A percentile compares a stretch with the other conserved stretches of the same genome.
These are phyloP conservation scores for Pedionomus torquatus DNA, from an alignment of 2,113 vertebrate genomes.

Conservation along the genomic window DNA sequence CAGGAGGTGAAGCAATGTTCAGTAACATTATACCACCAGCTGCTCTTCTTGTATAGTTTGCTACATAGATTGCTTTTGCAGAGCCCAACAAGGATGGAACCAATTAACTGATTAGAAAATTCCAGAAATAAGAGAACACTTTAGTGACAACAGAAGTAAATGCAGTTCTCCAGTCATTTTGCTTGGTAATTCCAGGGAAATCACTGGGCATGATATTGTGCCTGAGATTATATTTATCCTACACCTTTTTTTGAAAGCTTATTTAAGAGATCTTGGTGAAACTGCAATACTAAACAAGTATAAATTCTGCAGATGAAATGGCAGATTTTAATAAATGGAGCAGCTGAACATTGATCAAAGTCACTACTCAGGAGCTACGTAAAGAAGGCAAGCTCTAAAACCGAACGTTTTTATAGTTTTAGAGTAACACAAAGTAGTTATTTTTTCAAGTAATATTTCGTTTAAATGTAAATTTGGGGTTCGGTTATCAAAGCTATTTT, in stretches of 20 bases:
- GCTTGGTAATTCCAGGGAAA: not conserved
- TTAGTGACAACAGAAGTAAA: conserved; percentile 28
- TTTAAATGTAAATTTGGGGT: conserved; percentile 73
- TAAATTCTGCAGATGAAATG: conserved; percentile 8
- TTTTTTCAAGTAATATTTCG: conserved; percentile 34
- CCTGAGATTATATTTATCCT: not conserved
- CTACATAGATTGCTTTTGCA: conserved; percentile 33
- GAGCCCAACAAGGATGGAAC: conserved; percentile 48
- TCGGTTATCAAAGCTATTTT: conserved; percentile 60
- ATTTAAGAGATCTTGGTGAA: not conserved
- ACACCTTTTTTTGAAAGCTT: not conserved
- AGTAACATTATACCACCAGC: conserved; percentile 36
- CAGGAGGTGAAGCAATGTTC: conserved; percentile 15
- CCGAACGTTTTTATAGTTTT: conserved; percentile 22
- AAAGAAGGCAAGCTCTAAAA: conserved; percentile 34
- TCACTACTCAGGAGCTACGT: conserved; percentile 28
- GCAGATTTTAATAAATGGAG: not conserved
- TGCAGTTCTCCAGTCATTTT: not conserved
- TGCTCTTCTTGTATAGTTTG: conserved; percentile 53
- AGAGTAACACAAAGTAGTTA: not conserved
- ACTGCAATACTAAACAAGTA: not conserved
- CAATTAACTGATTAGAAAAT: conserved; percentile 64
- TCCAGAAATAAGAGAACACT: conserved; percentile 53
- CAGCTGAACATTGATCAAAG: conserved; percentile 6
- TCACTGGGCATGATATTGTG: not conserved